phyloP scores from a whole-genome alignment of 1,140 invertebrate genomes.

The Mylabris phalerata region DNA sequence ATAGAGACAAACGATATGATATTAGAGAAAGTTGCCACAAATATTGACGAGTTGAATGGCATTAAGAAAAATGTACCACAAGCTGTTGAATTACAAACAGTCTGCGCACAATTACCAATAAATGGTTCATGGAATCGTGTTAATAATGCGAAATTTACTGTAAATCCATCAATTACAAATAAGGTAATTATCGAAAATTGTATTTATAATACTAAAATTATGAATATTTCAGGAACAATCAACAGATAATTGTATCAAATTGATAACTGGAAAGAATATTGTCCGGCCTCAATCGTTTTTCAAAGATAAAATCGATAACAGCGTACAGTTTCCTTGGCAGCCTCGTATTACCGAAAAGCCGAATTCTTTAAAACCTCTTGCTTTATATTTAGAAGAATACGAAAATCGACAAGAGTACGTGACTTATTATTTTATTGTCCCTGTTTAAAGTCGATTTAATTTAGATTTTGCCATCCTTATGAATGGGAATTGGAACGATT shows the following conservation, averaged over 20 bases:
- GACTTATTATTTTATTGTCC: neutral
- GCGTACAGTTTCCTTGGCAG: slow-evolving; percentile 62
- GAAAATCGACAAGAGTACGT: slow-evolving; percentile 44
- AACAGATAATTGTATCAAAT: slow-evolving; percentile 41
- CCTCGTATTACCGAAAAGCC: slow-evolving; percentile 83
- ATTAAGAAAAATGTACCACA: slow-evolving; percentile 50
- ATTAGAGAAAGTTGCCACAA: slow-evolving; percentile 70
- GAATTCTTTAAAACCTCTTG: slow-evolving; percentile 76
- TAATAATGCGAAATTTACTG: slow-evolving; percentile 36
- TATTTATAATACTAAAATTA: neutral
- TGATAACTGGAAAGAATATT: slow-evolving; percentile 69
- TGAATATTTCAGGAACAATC: slow-evolving; percentile 17
- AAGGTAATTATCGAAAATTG: neutral
- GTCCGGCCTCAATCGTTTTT: slow-evolving; percentile 78
- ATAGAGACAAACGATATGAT: slow-evolving; percentile 71
- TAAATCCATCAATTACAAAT: slow-evolving; percentile 15
- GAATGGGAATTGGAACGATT: slow-evolving; percentile 76
- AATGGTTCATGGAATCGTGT: slow-evolving; percentile 41
- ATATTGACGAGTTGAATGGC: slow-evolving; percentile 65
- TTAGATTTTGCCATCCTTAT: slow-evolving; percentile 81
- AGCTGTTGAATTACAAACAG: slow-evolving; percentile 42
- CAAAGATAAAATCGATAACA: slow-evolving; percentile 81
- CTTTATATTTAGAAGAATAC: slow-evolving; percentile 59
- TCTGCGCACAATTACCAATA: slow-evolving; percentile 33
- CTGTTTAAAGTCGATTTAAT: slow-evolving; percentile 13